Conservation (phyloP, 1,140 invertebrate genomes). For the Drosophila nigrodunni region DNA sequence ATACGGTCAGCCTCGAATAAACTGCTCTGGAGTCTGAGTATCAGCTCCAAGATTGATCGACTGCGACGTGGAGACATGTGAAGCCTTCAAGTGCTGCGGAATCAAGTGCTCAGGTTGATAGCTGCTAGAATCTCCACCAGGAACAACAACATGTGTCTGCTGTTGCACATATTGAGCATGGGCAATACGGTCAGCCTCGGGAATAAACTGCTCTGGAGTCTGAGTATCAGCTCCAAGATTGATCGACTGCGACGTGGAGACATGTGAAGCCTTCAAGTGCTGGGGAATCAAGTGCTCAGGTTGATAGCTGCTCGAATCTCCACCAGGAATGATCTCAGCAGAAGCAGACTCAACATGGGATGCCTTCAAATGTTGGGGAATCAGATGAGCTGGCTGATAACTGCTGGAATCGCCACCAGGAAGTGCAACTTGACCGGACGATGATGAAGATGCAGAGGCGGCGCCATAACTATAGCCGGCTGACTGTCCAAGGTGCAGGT, state of each 20-base stretch:
- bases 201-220: slow-evolving; percentile 54
- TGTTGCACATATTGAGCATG: slow-evolving; percentile 49
- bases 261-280: slow-evolving; percentile 3
- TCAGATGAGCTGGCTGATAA: neutral
- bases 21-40: slow-evolving; percentile 47
- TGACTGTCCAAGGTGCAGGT: slow-evolving; percentile 49
- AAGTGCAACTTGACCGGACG: neutral
- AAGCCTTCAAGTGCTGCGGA: slow-evolving; percentile 2
- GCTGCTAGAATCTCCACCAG: slow-evolving; percentile 1
- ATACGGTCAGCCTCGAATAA: slow-evolving; percentile 44
- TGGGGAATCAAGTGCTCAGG: slow-evolving; percentile 34
- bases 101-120: slow-evolving; percentile 11
- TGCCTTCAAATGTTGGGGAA: neutral
- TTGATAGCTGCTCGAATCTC: slow-evolving; percentile 45
- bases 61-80: neutral
- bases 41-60: slow-evolving; percentile 47
- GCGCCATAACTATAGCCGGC: slow-evolving; percentile 55
- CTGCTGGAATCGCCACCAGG: neutral
- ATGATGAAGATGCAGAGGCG: slow-evolving; percentile 13
- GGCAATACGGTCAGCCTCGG: slow-evolving; percentile 40
- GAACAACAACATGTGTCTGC: neutral
- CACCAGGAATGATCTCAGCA: slow-evolving; percentile 21
- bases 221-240: slow-evolving; percentile 50
- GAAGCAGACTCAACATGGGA: neutral
- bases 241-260: slow-evolving; percentile 2